These are phyloP conservation scores for Arenaria interpres DNA, from an alignment of 2,113 vertebrate genomes.

Conservation along the genomic window DNA sequence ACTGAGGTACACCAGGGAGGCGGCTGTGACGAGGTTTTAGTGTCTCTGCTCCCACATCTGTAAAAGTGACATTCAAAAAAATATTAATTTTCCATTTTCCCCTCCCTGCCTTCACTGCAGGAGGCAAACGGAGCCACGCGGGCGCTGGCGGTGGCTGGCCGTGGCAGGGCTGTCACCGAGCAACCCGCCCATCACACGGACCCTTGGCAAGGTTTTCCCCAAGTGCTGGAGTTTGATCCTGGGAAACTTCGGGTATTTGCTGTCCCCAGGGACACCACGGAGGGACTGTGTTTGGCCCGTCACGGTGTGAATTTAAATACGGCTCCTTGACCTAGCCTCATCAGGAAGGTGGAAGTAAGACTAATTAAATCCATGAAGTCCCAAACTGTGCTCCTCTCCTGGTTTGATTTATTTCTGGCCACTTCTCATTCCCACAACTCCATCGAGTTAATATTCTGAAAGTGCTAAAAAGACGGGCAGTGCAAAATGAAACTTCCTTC, in stretches of 20 bases:
- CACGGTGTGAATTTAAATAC: not conserved
- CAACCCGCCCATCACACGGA: fast-evolving
- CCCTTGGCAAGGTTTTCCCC: too few species aligned
- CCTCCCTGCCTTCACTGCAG: fast-evolving
- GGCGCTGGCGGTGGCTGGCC: fast-evolving
- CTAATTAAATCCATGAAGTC: not conserved
- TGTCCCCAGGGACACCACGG: not conserved
- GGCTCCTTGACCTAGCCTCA: not conserved
- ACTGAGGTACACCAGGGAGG: not conserved
- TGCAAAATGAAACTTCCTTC: not conserved
- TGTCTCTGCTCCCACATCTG: not conserved
- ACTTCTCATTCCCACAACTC: not conserved
- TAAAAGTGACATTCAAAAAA: not conserved
- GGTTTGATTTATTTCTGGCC: not conserved
- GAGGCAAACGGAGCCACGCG: fast-evolving
- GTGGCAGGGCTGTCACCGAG: not conserved
- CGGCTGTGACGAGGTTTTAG: not conserved
- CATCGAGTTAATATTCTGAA: not conserved
- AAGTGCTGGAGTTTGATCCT: not conserved
- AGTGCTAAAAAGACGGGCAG: not conserved
- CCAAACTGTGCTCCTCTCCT: not conserved
- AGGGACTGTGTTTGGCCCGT: not conserved
- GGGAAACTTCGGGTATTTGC: fast-evolving
- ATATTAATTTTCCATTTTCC: fast-evolving
- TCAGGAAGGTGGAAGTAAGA: not conserved